These are phyloP conservation scores for Poecile montanus DNA, from an alignment of 2,797 vertebrate genomes.

Conservation along the genomic window DNA sequence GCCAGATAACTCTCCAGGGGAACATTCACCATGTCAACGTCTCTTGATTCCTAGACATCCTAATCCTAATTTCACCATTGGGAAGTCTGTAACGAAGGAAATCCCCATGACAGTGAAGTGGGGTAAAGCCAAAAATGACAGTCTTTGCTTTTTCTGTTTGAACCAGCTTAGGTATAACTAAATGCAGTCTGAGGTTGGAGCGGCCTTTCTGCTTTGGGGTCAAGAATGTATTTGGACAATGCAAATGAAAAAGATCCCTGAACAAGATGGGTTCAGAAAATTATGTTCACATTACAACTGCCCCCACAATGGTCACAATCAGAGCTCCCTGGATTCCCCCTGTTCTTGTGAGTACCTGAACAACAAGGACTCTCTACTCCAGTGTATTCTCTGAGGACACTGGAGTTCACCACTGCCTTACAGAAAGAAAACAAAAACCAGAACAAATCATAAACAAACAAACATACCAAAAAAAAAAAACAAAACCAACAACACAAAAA, in stretches of 20 bases:
- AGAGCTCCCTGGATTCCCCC: not conserved
- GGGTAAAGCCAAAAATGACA: not conserved
- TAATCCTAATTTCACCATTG: not conserved
- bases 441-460: not conserved
- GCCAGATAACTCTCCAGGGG: conserved; percentile 17
- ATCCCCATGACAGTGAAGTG: not conserved
- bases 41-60: conserved; percentile 37
- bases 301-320: not conserved
- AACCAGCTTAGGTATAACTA: not conserved
- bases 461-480: not conserved
- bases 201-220: not conserved
- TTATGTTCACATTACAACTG: not conserved
- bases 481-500: not conserved
- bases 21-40: not conserved
- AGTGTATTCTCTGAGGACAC: not conserved
- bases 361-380: not conserved
- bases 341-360: not conserved
- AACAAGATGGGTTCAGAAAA: not conserved
- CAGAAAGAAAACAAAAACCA: not conserved
- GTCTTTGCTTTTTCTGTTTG: not conserved
- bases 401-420: not conserved
- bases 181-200: not conserved
- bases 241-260: not conserved
- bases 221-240: not conserved
- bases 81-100: not conserved